Base-by-base conservation (phyloP, 2,797 vertebrate genomes). In the Tamandua tetradactyla region DNA sequence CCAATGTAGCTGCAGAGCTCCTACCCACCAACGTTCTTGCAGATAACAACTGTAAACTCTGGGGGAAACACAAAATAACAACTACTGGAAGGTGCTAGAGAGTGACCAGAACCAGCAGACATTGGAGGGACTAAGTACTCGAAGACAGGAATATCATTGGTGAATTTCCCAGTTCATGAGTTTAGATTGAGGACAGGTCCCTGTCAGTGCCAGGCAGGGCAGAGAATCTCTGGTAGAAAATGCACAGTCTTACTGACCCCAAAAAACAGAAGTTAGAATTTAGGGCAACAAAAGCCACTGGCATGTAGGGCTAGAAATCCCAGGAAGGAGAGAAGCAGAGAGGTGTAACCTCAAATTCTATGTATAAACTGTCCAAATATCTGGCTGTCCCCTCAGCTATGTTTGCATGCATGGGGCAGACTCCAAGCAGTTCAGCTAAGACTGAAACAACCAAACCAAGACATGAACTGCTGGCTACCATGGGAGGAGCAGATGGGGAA, bases 251-350 rank as follows among this genome's bases (percentile, higher is more conserved):
- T 68, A 40, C 55, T 57, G 5, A 37, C 27, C 15, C n/a, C 10
- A 74, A 69, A 27, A 81, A 79, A 18, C 23, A 89, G 30, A 94
- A 44, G 62, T 80, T 23, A 80, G 68, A 84, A 75, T 61, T 52
- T 47, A 4, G 52, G 62, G 4, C 74, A 49, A 85, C 1, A 47
- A 49, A 18, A 76, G 12, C 17, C 66, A 11, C 55, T 81, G 49
- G 74, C 74, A 82, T 76, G 47, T 32, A 3, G 35, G 17, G 12
- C 17, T 72, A 52, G 55, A 90, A 64, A 81, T 55, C 68, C 23
- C 22, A 86, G 23, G 37, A 75, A 57, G 10, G 49, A 69, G 49
- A 62, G 6, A 62, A 25, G 44, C 8, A 78, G 32, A 75, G 35
- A 79, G 4, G 37, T 72, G 35, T 22, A 57, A 12, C 59, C 64